Base-by-base conservation (phyloP, 2,797 vertebrate genomes). In the Danio jaintianensis region DNA sequence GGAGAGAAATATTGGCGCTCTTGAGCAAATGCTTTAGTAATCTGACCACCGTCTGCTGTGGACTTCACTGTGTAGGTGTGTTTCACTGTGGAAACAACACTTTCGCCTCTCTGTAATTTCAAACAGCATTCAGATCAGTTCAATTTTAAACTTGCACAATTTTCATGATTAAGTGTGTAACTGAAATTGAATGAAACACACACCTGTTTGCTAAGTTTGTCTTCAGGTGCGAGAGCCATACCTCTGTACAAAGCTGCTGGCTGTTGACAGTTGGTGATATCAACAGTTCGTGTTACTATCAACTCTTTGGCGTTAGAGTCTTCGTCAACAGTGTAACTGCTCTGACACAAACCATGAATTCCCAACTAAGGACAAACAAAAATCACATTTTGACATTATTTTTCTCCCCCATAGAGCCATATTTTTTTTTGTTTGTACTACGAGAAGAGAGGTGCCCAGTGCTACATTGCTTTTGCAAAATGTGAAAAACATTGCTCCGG, bases 271-370 rank as follows among this genome's bases (percentile, higher is more conserved):
- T 92, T 92, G 20, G 61, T 91, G 22, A 94, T 18, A 80, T 97
- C 94, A 38, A 94, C 91, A 0, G 92, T 88, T 88, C 93, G 95
- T 40, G 90, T 95, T 69, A 95, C 13, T 20, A 78, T 84, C 70
- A 92, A 42, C 15, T 91, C 79, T 18, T 82, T 80, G 4, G 90
- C 91, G 55, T 84, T 87, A 36, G 0, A 48, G 64, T 95, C 88
- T 61, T 94, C 92, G 62, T 95, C 93, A 69, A 91, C 78, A 5
- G 87, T 58, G 0, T 96, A 97, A 83, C 81, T 91, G 12, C 93
- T 94, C 18, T 93, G 92, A 86, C 95, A 97, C 81, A 93, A 81
- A 53, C 95, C 95, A 55, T 93, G 94, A 83, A 94, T 93, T 75
- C 95, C 90, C 85, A 83, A 22, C 95, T 96, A 66, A 13, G 48